Base-by-base conservation (phyloP, 1,140 invertebrate genomes). In the Ceratina calcarata region DNA sequence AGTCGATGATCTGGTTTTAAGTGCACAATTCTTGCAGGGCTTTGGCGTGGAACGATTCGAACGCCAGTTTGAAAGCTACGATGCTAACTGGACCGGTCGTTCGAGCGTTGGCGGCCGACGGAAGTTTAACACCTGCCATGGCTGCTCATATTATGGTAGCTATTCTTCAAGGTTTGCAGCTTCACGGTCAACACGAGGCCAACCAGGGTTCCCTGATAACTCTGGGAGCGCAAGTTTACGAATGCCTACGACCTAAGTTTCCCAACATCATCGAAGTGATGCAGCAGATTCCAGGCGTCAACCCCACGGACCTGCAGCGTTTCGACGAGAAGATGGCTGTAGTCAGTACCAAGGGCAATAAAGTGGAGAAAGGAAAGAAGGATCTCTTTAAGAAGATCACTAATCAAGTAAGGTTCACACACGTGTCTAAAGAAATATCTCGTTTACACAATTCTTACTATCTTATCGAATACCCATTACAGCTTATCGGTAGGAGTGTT, bases 301-400 rank as follows among this genome's bases (percentile, higher is more conserved):
- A 95, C 93, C 94, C 94, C 24, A 94, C 95, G 1, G 97, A 97
- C 90, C 90, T 97, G 61, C 96, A 96, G 80, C 95, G 96, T 75
- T 95, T 98, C 78, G 97, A 98, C 91, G 97, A 98, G 83, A 97
- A 97, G 90, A 95, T 98, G 88, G 91, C 96, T 13, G 94, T 95
- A 4, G 93, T 94, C 49, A 94, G 94, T 15, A 94, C 94, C 71
- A 96, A 95, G 86, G 96, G 96, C 24, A 95, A 95, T 85, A 97
- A 97, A 90, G 95, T 96, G 16, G 97, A 98, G 86, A 98, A 98
- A 88, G 96, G 96, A 78, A 98, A 98, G 90, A 97, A 97, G 86
- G 97, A 98, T 89, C 93, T 97, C 16, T 98, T 98, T 90, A 98
- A 97, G 90, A 98, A 97, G 92, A 95, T 98, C 60, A 97, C 97